Base-by-base conservation (phyloP, 2,888 invertebrate genomes). In the Anthophora plumipes region DNA sequence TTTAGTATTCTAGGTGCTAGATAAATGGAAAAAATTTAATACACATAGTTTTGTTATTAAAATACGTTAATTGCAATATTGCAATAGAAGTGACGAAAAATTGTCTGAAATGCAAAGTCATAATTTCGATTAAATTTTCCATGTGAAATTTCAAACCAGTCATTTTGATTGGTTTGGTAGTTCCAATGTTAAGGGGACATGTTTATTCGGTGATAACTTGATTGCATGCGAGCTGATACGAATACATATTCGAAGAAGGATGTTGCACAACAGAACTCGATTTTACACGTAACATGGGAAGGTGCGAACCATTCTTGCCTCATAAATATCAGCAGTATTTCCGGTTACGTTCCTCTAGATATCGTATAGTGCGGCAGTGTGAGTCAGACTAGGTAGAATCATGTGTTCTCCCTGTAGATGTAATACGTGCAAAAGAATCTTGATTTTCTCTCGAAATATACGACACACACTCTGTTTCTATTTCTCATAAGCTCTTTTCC, bases 291-390 rank as follows among this genome's bases (percentile, higher is more conserved):
- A 55, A 48, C 61, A 22, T 50, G 39, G 22, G 46, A 43, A 52
- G 50, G 52, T 52, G 67, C 46, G 46, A 50, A 37, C 43, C 63
- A 63, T 71, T 77, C 67, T 57, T 37, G 57, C 14, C 43, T 67
- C 66, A 64, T 78, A 79, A 66, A 66, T 66, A 59, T 73, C 68
- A 54, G 68, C 68, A 59, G 64, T 60, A 69, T 72, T 80, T 78
- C 64, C 73, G 64, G 68, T 80, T 79, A 66, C 60, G 48, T 66
- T 60, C 69, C 54, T n/a, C 54, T 31, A 48, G 43, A 31, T 43
- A 37, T 41, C 61, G 52, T 39, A 31, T 50, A 48, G 12, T 41
- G 61, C 55, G 48, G 20, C 43, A 43, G 50, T 61, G 20, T n/a
- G n/a, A n/a, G n/a, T n/a, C 55, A 31, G 11, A 22, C 48, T 52